A percentile compares a stretch with the other conserved stretches of the same genome.
phyloP scores from a whole-genome alignment of 2,888 invertebrate species.

The Volucella inanis region DNA sequence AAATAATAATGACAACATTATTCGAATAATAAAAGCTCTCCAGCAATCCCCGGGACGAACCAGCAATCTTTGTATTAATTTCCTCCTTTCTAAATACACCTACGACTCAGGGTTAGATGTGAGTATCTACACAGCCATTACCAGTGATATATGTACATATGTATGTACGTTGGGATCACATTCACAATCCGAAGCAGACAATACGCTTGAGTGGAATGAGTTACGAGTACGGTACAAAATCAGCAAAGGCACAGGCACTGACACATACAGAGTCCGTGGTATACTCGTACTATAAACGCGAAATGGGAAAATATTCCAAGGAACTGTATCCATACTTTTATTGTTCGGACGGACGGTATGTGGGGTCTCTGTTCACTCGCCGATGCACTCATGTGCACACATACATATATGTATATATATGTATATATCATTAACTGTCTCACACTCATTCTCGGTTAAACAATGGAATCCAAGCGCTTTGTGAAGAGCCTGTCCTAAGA shows the following conservation, averaged over 20 bases:
- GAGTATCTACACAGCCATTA: conserved; percentile 9
- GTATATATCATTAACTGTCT: conserved; percentile 55
- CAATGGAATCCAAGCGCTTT: conserved; percentile 67
- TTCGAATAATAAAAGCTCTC: conserved; percentile 66
- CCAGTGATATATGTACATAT: conserved; percentile 1
- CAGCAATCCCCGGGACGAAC: conserved; percentile 23
- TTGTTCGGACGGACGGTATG: conserved; percentile 58
- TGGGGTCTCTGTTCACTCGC: not conserved
- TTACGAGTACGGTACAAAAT: conserved; percentile 43
- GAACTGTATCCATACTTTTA: conserved; percentile 72
- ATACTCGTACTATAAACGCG: conserved; percentile 16
- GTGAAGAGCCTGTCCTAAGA: conserved; percentile 63
- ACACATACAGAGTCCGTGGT: too few species aligned
- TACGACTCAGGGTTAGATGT: not conserved
- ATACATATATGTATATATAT: conserved; percentile 60
- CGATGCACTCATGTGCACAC: conserved; percentile 49
- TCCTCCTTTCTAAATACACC: conserved; percentile 46
- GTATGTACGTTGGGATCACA: conserved; percentile 59
- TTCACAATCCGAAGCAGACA: conserved; percentile 61
- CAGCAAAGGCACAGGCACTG: not conserved
- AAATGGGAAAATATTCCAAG: conserved; percentile 54
- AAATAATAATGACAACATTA: conserved; percentile 73
- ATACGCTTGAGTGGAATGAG: conserved; percentile 70
- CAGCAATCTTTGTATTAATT: conserved; percentile 69
- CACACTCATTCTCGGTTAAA: conserved; percentile 48